phyloP scores from a whole-genome alignment of 2,888 invertebrate genomes.

The Brenthis ino region DNA sequence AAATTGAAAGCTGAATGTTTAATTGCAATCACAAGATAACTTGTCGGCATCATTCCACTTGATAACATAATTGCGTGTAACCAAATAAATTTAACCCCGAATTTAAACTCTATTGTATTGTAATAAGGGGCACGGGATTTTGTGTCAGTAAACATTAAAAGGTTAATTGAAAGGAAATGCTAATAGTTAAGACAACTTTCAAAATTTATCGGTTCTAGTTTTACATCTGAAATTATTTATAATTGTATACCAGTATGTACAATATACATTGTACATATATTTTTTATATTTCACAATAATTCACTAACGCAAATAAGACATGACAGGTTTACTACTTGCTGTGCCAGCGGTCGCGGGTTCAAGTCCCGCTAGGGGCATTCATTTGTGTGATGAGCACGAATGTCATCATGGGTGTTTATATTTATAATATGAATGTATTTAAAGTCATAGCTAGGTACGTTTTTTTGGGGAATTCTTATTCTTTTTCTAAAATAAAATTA shows the following conservation, averaged over 20 bases:
- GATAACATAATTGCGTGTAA: slow-evolving; percentile 41
- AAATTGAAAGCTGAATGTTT: slow-evolving; percentile 53
- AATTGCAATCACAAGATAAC: slow-evolving; percentile 49
- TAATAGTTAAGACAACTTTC: slow-evolving; percentile 50
- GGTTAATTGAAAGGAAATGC: slow-evolving; percentile 44
- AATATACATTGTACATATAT: neutral
- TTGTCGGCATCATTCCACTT: slow-evolving; percentile 42
- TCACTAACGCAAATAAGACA: neutral
- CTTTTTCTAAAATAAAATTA: too few relatives aligned
- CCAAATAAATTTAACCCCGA: slow-evolving; percentile 27
- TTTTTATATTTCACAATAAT: neutral
- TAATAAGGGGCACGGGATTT: slow-evolving; percentile 17
- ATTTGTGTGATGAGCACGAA: too few relatives aligned
- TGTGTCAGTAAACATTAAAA: slow-evolving; percentile 27
- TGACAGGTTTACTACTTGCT: too few relatives aligned
- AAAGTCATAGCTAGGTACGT: too few relatives aligned
- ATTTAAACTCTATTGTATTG: slow-evolving; percentile 39
- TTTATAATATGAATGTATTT: too few relatives aligned
- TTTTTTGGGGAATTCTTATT: too few relatives aligned
- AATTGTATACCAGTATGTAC: slow-evolving; percentile 15
- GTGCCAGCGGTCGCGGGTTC: neutral
- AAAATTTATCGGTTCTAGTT: slow-evolving; percentile 50
- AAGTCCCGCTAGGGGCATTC: neutral
- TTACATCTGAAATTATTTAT: slow-evolving; percentile 38
- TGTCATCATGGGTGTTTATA: too few relatives aligned